phyloP scores from a whole-genome alignment of 1,140 invertebrate species.

The Apis laboriosa region DNA sequence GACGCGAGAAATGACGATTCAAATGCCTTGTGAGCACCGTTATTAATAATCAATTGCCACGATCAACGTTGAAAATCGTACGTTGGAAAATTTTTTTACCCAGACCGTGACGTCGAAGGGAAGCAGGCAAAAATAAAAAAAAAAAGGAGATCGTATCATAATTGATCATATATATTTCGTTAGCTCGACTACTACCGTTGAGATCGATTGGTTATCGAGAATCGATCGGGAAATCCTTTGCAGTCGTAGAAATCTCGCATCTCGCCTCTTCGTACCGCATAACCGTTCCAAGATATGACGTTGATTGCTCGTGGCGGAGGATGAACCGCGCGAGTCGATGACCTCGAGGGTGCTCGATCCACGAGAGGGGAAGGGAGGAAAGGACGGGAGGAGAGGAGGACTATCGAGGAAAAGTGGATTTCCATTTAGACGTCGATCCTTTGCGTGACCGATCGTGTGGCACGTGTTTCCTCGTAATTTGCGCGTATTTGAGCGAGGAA shows the following conservation, averaged over 20 bases:
- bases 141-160: conserved; percentile 31
- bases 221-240: conserved; percentile 55
- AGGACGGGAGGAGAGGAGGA: conserved; percentile 4
- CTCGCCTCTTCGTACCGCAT: conserved; percentile 40
- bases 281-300: conserved; percentile 66
- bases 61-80: neutral
- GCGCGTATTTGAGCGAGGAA: neutral
- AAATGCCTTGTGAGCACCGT: too few species aligned
- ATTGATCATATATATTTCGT: conserved; percentile 62
- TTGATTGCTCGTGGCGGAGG: conserved; percentile 65
- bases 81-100: too few species aligned
- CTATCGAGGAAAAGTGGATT: conserved; percentile 46
- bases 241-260: conserved; percentile 53
- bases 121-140: conserved; percentile 12
- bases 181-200: conserved; percentile 45
- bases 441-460: neutral
- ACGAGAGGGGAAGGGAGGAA: conserved; percentile 17
- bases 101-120: neutral
- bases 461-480: conserved; percentile 6
- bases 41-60: neutral
- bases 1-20: neutral
- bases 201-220: conserved; percentile 63
- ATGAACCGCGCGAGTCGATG: conserved; percentile 61
- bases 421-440: conserved; percentile 42
- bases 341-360: conserved; percentile 51